These are phyloP conservation scores for Acanthurus lineatus DNA, from an alignment of 2,797 vertebrate species.

Conservation along the genomic window DNA sequence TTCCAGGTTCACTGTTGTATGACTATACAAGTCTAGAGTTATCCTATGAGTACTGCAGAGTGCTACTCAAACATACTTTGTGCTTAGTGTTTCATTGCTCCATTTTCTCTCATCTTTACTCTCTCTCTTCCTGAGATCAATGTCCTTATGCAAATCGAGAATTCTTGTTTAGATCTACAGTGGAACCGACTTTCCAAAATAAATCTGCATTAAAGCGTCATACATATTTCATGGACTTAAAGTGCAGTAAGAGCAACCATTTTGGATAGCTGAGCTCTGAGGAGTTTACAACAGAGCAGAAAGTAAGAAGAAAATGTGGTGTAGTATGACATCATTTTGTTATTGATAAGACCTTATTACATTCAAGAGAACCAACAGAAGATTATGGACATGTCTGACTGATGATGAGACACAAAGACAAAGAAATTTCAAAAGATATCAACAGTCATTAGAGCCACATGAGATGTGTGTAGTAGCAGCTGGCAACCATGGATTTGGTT, in stretches of 20 bases:
- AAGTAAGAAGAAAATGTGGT: constrained; percentile 59
- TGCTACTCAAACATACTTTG: constrained; percentile 70
- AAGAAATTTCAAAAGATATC: constrained; percentile 82
- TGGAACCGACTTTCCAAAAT: constrained; percentile 82
- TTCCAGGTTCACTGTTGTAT: constrained; percentile 42
- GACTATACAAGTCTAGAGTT: constrained; percentile 60
- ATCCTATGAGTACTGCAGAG: constrained; percentile 58
- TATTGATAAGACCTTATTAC: constrained; percentile 62
- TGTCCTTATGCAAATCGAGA: constrained; percentile 78
- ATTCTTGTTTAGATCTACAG: constrained; percentile 78
- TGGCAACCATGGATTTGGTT: constrained; percentile 94
- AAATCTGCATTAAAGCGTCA: constrained; percentile 81
- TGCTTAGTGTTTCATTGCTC: constrained; percentile 71
- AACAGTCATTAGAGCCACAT: constrained; percentile 88
- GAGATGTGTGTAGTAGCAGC: constrained; percentile 90
- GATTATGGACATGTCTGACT: constrained; percentile 77
- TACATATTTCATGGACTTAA: constrained; percentile 85
- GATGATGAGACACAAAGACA: constrained; percentile 80
- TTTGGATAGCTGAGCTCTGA: constrained; percentile 62
- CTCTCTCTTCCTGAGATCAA: constrained; percentile 71
- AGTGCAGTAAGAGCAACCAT: constrained; percentile 81
- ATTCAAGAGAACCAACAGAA: constrained; percentile 69
- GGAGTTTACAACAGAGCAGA: constrained; percentile 70
- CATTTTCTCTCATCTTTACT: constrained; percentile 68
- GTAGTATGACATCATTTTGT: constrained; percentile 68